Conservation (phyloP, 2,113 vertebrate genomes). For the Talpa occidentalis region DNA sequence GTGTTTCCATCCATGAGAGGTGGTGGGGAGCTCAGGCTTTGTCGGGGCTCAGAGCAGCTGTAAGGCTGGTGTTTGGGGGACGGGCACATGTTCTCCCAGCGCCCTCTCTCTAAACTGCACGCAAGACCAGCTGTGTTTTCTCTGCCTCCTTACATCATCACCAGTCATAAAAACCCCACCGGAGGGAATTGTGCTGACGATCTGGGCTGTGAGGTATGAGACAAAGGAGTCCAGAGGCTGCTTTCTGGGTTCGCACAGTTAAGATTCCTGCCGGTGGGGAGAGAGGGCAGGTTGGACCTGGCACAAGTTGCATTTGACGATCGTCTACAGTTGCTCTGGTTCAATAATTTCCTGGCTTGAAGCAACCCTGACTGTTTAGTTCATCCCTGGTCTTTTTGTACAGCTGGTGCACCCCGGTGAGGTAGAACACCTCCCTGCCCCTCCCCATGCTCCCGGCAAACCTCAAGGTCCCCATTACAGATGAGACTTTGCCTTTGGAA, state of each 20-base stretch:
- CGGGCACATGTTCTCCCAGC: constrained; percentile 35
- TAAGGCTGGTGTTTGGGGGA: constrained; percentile 52
- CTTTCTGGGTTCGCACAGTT: neutral
- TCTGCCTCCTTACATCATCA: constrained; percentile 78
- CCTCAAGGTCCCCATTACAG: neutral
- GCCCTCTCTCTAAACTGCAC: constrained; percentile 40
- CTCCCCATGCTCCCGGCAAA: neutral
- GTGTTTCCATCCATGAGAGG: constrained; percentile 61
- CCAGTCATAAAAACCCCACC: constrained; percentile 61
- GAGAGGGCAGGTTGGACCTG: constrained; percentile 2
- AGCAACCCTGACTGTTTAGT: constrained; percentile 36
- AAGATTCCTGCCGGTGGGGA: neutral
- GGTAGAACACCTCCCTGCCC: neutral
- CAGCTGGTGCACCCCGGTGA: neutral
- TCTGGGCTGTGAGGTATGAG: constrained; percentile 63
- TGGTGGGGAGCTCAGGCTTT: neutral
- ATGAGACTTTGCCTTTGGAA: neutral
- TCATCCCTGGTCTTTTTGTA: neutral
- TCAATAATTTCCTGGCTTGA: constrained; percentile 50
- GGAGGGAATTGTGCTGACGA: constrained; percentile 38
- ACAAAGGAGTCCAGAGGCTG: constrained; percentile 27
- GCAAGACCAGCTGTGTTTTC: constrained; percentile 80
- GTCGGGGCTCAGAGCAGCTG: constrained; percentile 51
- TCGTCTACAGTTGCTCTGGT: neutral
- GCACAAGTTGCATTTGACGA: neutral